Conservation (phyloP, 2,888 invertebrate genomes). For the Idaea dimidiata region DNA sequence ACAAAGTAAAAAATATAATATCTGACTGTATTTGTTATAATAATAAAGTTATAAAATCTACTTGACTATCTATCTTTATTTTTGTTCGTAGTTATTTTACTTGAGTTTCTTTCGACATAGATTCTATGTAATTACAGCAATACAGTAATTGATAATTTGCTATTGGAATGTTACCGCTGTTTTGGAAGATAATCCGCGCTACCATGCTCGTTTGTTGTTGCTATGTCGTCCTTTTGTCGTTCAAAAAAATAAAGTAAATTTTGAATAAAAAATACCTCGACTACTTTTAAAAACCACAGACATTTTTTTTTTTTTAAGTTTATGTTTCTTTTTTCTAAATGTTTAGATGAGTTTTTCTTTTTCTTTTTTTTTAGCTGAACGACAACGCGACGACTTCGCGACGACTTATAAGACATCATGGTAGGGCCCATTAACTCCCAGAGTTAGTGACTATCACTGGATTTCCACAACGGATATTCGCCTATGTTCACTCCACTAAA, state of each 20-base stretch:
- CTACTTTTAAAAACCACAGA: too few species aligned
- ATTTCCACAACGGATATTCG: not conserved
- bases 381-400: too few species aligned
- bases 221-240: too few species aligned
- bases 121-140: not conserved
- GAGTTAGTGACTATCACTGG: not conserved
- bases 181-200: too few species aligned
- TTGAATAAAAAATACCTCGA: too few species aligned
- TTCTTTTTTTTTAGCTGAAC: too few species aligned
- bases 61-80: constrained; percentile 25
- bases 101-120: constrained; percentile 16
- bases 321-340: too few species aligned
- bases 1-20: constrained; percentile 26
- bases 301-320: too few species aligned
- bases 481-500: not conserved
- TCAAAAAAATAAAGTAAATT: too few species aligned
- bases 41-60: constrained; percentile 52
- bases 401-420: too few species aligned
- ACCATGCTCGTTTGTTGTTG: too few species aligned
- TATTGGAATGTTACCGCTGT: not conserved
- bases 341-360: too few species aligned
- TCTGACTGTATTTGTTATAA: constrained; percentile 15
- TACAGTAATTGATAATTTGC: not conserved
- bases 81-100: constrained; percentile 23
- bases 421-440: not conserved